Evolutionary conservation across 1,140 invertebrate species (phyloP), one percentile per base, ranked within the genome.

Genomic region (Meloidogyne hapla): DNA sequence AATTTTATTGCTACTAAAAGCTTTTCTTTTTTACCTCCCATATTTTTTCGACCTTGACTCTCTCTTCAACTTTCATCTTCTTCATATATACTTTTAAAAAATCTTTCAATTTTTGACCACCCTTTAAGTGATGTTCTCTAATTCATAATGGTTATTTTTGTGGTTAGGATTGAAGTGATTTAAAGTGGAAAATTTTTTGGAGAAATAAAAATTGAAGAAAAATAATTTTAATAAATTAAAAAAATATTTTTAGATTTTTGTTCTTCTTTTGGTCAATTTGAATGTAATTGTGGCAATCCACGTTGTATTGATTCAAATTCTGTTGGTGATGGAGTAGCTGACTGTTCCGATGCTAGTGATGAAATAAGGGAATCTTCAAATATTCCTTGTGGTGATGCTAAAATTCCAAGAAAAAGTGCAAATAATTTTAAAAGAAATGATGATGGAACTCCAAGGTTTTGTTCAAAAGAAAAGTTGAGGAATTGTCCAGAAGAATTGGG

Each of bases 311-410:
- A 40, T 40, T 42, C 40, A 56, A 38, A n/a, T 2, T 45, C 23
- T 18, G 74, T 86, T 15, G 71, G 74, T 15, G 81, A 86, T 68
- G 81, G 86, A 61, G 75, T 77, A 12, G 75, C 74, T 1, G 77
- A 84, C 67, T 85, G 83, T 71, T 64, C 65, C 33, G 85, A 86
- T 70, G 86, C 87, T 38, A 79, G 77, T 21, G 85, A 86, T 75
- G 85, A 86, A 64, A 69, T 83, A 21, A 67, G 68, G 12, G 70
- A 80, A 68, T 28, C 48, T n/a, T 62, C 56, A 67, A 67, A 64
- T 33, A 63, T 81, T 77, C 62, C 56, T 48, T 76, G 71, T 73
- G 12, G 61, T n/a, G 79, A 79, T 66, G 78, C 25, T 15, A 77
- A 23, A 33, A 23, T 33, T 23, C 28, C 73, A 26, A 64, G 76